Conservation (phyloP, 2,888 invertebrate species). For the Erebia ligea region DNA sequence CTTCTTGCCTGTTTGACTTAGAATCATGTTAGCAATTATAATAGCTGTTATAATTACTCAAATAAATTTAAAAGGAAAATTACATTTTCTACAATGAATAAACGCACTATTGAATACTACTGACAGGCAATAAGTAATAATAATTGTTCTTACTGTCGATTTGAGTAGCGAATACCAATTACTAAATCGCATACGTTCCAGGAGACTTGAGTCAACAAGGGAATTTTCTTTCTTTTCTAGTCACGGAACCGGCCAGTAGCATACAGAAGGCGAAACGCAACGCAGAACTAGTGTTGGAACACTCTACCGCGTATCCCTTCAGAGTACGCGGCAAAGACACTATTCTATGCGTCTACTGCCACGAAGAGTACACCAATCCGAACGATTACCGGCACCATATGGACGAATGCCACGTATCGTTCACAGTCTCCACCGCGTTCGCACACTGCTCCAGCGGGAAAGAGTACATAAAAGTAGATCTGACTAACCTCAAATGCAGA, state of each 20-base stretch:
- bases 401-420: constrained; percentile 55
- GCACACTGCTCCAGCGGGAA: constrained; percentile 59
- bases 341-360: constrained; percentile 72
- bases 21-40: too few relatives aligned
- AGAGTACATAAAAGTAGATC: constrained; percentile 70
- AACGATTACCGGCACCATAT: constrained; percentile 61
- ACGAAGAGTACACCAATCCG: constrained; percentile 64
- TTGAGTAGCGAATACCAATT: neutral
- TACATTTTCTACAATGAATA: too few relatives aligned
- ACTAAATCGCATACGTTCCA: constrained; percentile 14
- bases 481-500: constrained; percentile 62
- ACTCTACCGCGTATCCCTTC: constrained; percentile 72
- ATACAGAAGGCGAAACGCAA: constrained; percentile 64
- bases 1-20: too few relatives aligned
- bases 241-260: constrained; percentile 53
- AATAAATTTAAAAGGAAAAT: too few relatives aligned
- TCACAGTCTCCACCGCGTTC: constrained; percentile 65
- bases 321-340: constrained; percentile 59
- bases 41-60: too few relatives aligned
- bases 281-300: constrained; percentile 69
- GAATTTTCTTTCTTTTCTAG: constrained; percentile 70
- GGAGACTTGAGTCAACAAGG: constrained; percentile 50
- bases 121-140: too few relatives aligned
- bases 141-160: neutral
- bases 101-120: too few relatives aligned